These are phyloP conservation scores for Amiota mariae DNA, from an alignment of 2,888 invertebrate species.

Conservation along the genomic window DNA sequence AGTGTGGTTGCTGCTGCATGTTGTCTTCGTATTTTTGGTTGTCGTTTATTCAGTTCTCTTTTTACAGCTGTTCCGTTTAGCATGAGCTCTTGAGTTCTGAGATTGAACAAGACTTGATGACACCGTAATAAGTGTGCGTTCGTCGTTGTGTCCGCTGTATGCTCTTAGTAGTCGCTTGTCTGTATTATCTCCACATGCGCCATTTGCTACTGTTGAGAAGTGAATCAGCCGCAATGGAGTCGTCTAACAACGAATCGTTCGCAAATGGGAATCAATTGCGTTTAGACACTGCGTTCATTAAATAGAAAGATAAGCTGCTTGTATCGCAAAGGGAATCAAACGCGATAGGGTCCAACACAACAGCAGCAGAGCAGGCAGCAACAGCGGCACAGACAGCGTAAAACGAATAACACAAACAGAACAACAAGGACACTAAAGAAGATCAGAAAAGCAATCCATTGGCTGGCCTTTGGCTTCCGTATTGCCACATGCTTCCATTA, in stretches of 20 bases:
- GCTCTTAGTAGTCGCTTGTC: too few relatives aligned
- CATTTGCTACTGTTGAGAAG: too few relatives aligned
- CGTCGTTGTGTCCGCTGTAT: too few relatives aligned
- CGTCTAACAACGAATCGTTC: constrained; percentile 8
- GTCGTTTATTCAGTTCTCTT: too few relatives aligned
- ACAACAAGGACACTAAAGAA: constrained; percentile 31
- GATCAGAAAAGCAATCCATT: constrained; percentile 18
- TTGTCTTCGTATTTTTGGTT: too few relatives aligned
- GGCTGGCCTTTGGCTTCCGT: constrained; percentile 12
- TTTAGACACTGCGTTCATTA: background rate
- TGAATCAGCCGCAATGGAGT: too few relatives aligned
- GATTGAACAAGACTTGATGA: background rate
- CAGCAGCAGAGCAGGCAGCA: constrained; percentile 38
- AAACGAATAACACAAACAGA: background rate
- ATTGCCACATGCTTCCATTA: constrained; percentile 3
- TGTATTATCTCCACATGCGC: too few relatives aligned
- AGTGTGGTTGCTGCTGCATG: too few relatives aligned
- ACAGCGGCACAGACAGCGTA: constrained; percentile 40
- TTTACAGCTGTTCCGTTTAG: too few relatives aligned
- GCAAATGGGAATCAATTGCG: constrained; percentile 27
- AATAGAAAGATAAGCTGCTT: constrained; percentile 13
- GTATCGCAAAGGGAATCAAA: constrained; percentile 64
- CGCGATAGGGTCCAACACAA: constrained; percentile 47
- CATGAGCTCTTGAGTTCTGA: background rate
- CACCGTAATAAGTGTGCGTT: too few relatives aligned